phyloP scores from a whole-genome alignment of 2,113 vertebrate genomes.

The Chionomys nivalis region DNA sequence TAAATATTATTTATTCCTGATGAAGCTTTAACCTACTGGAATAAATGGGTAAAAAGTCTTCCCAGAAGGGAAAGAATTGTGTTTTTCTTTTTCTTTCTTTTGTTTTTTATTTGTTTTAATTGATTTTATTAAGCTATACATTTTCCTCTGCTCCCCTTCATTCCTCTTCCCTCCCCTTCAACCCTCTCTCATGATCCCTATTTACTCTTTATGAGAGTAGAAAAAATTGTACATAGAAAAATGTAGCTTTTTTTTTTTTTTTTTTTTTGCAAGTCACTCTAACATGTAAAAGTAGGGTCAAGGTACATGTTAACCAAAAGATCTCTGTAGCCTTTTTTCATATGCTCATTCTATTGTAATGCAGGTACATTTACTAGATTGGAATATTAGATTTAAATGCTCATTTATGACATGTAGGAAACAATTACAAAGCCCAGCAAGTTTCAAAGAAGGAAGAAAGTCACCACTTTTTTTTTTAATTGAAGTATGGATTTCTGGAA shows the following conservation, averaged over 20 bases:
- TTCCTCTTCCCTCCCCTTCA: too few species aligned
- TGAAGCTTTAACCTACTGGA: conserved; percentile 19
- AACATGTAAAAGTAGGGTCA: neutral
- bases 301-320: neutral
- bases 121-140: too few species aligned
- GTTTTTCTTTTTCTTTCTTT: neutral
- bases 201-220: conserved; percentile 10
- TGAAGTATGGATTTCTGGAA: neutral
- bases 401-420: neutral
- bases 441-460: neutral
- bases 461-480: neutral
- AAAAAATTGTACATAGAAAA: conserved; percentile 20
- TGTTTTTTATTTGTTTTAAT: too few species aligned
- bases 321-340: neutral
- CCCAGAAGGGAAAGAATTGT: neutral
- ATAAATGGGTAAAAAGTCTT: neutral
- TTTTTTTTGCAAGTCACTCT: neutral
- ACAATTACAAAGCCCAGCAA: neutral
- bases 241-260: neutral
- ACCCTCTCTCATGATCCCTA: too few species aligned
- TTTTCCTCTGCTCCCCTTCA: too few species aligned
- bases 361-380: conserved; percentile 15
- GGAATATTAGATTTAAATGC: neutral
- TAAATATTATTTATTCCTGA: conserved; percentile 28
- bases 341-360: conserved; percentile 1